Base-by-base conservation (phyloP, 1,140 invertebrate species). In the Popillia japonica region DNA sequence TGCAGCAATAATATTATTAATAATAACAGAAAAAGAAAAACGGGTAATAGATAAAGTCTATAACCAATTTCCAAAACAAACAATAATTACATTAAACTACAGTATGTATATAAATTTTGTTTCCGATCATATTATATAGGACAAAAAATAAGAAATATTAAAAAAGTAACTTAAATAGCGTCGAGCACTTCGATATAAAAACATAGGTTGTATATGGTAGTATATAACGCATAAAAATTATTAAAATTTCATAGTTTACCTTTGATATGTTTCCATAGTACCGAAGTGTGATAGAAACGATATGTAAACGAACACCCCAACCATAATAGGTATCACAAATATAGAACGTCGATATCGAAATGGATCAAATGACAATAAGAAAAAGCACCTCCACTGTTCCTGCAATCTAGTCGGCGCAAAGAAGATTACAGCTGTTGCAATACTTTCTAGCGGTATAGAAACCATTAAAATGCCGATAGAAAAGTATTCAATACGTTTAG, bases 371-470 rank as follows among this genome's bases (percentile, higher is more conserved):
- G 22, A 64, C 61, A 64, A 64, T 64, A 20, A 64, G 61, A 64
- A 64, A 64, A 48, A 64, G 22, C 61, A 64, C 61, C 61, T 64
- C 61, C 61, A 64, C 61, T 64, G 22, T 11, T 9, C 61, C 17
- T 20, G 61, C 61, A 64, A 64, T 64, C 61, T 64, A 64, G 61
- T 64, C 61, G 22, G 22, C 61, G 61, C 23, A 64, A 64, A 64
- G n/a, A 20, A 64, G 23, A 22, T 27, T 64, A 64, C 61, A 64
- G 22, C 20, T 64, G 61, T 64, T 64, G 61, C 61, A 64, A 27
- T 20, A 64, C 61, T 64, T 64, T 64, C 61, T 64, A 64, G n/a
- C 61, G n/a, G 61, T 64, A 64, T 64, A 64, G 61, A 64, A 64
- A 64, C 61, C 61, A 64, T 23, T 27, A 20, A 64, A 64, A 20